phyloP scores from a whole-genome alignment of 2,888 invertebrate species.

The Eristalinus aeneus region DNA sequence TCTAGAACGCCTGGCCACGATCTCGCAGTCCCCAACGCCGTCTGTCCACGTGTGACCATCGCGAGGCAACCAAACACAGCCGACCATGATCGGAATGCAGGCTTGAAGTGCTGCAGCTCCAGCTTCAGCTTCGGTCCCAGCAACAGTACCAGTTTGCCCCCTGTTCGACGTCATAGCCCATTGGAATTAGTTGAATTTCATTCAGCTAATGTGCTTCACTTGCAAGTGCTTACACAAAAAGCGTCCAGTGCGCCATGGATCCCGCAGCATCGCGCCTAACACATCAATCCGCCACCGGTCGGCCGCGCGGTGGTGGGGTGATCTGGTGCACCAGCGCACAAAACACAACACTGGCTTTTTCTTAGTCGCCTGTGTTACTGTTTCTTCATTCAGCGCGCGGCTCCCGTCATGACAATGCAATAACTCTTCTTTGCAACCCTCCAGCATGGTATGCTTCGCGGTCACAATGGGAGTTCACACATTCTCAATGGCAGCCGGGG shows the following conservation, averaged over 20 bases:
- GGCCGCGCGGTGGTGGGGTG: conserved; percentile 31
- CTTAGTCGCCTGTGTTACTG: conserved; percentile 30
- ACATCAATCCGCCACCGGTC: conserved; percentile 44
- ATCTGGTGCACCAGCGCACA: conserved; percentile 51
- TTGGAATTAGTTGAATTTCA: conserved; percentile 68
- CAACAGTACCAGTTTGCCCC: neutral
- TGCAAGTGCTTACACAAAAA: conserved; percentile 40
- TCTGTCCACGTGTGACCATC: conserved; percentile 60
- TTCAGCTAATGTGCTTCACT: conserved; percentile 66
- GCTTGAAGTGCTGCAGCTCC: conserved; percentile 6
- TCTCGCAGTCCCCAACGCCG: conserved; percentile 26
- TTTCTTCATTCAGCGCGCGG: conserved; percentile 33
- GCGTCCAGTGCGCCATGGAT: conserved; percentile 4
- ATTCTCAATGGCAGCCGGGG: conserved; percentile 34
- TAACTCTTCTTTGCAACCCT: conserved; percentile 66
- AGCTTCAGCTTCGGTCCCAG: neutral
- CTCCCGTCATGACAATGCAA: conserved; percentile 64
- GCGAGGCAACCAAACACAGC: conserved; percentile 24
- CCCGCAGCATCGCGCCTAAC: neutral
- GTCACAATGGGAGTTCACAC: conserved; percentile 70
- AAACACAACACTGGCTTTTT: neutral
- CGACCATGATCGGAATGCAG: conserved; percentile 60
- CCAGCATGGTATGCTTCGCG: conserved; percentile 47
- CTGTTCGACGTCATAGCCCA: conserved; percentile 46
- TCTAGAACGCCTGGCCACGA: conserved; percentile 24